A percentile compares a stretch with the other conserved stretches of the same genome.
Evolutionary conservation across 2,888 invertebrate genomes (phyloP).

Genomic region (Stenchaetothrips biformis): DNA sequence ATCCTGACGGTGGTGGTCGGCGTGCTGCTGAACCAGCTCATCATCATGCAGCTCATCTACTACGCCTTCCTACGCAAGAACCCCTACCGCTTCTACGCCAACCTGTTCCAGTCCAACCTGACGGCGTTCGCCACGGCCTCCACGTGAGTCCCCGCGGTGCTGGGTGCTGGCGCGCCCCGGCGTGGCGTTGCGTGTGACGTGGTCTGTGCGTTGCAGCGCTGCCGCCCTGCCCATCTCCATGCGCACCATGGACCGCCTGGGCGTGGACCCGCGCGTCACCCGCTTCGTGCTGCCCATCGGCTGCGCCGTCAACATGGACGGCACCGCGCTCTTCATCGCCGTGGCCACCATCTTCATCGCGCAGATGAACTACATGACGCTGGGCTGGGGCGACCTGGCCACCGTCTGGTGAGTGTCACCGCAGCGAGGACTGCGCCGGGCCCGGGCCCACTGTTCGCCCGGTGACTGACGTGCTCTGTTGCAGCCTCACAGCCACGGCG

Average conservation of each 20-base stretch:
- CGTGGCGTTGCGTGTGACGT: slow-evolving; percentile 30
- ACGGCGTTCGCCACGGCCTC: slow-evolving; percentile 88
- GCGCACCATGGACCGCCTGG: slow-evolving; percentile 76
- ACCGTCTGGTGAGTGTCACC: slow-evolving; percentile 67
- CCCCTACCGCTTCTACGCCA: slow-evolving; percentile 80
- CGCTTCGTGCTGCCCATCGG: slow-evolving; percentile 86
- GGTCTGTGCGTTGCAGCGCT: slow-evolving; percentile 54
- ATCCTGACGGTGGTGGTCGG: slow-evolving; percentile 77
- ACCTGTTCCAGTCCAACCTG: slow-evolving; percentile 74
- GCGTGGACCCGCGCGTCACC: slow-evolving; percentile 74
- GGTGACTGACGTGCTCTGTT: slow-evolving; percentile 33
- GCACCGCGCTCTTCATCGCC: slow-evolving; percentile 82
- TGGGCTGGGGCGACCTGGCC: slow-evolving; percentile 77
- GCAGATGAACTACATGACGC: slow-evolving; percentile 74
- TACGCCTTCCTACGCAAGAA: slow-evolving; percentile 73
- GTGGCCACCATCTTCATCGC: slow-evolving; percentile 83
- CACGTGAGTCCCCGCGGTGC: slow-evolving; percentile 61
- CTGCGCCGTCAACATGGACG: slow-evolving; percentile 90
- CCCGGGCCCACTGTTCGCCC: no score
- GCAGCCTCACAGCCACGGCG: slow-evolving; percentile 73
- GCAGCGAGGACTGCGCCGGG: no score
- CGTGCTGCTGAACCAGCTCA: slow-evolving; percentile 74
- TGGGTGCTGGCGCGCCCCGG: neutral
- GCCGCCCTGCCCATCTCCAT: slow-evolving; percentile 86
- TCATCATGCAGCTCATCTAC: slow-evolving; percentile 80